Evolutionary conservation across 2,113 vertebrate species (phyloP).

Genomic region (Gulo gulo): DNA sequence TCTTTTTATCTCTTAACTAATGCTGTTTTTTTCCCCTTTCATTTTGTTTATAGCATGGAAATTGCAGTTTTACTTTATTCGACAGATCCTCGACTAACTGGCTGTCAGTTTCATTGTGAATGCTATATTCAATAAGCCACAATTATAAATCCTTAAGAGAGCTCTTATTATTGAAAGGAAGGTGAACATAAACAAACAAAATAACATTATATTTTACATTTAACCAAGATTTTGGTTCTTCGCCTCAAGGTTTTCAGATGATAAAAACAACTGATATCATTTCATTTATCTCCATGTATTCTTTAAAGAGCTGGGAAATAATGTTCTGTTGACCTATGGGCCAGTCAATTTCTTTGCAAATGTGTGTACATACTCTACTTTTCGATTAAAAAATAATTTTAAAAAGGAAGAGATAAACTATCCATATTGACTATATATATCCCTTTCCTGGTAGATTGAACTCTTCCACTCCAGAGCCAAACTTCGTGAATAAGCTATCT

Average conservation of each 20-base stretch:
- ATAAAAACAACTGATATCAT: background rate
- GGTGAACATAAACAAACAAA: constrained; percentile 15
- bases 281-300: background rate
- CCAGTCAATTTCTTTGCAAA: background rate
- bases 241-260: background rate
- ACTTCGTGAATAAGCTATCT: background rate
- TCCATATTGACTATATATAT: background rate
- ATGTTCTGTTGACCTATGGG: background rate
- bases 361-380: background rate
- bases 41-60: constrained; percentile 53
- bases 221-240: background rate
- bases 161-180: constrained; percentile 12
- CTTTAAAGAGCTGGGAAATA: background rate
- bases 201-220: background rate
- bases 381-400: background rate
- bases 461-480: background rate
- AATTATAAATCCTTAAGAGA: constrained; percentile 50
- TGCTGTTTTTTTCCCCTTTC: background rate
- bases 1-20: constrained; percentile 34
- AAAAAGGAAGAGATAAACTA: background rate
- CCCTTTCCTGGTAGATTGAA: background rate
- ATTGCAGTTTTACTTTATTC: constrained; percentile 55
- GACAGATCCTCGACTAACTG: constrained; percentile 53
- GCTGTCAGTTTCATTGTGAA: constrained; percentile 24
- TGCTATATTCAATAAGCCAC: constrained; percentile 25